Percentiles rank a stretch among this genome's conserved stretches.
Evolutionary conservation across 2,113 vertebrate species (phyloP).

Genomic region (Xyliphius kryptos): DNA sequence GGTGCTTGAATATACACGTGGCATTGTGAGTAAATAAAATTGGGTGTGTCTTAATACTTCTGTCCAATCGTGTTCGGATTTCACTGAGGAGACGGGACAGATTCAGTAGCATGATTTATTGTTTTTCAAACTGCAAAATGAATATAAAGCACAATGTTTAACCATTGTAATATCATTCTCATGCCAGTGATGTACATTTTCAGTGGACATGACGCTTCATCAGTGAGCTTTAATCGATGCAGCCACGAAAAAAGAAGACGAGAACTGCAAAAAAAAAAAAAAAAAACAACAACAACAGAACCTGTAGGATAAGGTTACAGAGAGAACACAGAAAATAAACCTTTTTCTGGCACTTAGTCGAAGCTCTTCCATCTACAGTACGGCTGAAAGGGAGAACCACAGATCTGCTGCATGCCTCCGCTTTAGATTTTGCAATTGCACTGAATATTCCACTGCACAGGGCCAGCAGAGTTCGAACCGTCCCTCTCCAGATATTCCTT

Average conservation of each 20-base stretch:
- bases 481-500: constrained; percentile 11
- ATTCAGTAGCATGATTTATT: constrained; percentile 41
- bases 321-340: constrained; percentile 48
- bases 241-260: constrained; percentile 30
- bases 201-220: constrained; percentile 26
- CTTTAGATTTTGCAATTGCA: constrained; percentile 31
- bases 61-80: too few species aligned
- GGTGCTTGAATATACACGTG: too few species aligned
- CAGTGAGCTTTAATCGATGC: constrained; percentile 28
- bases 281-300: constrained; percentile 38
- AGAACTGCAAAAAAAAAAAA: constrained; percentile 32
- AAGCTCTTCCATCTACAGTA: constrained; percentile 42
- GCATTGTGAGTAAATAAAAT: too few species aligned
- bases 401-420: constrained; percentile 33
- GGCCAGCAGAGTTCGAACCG: constrained; percentile 5
- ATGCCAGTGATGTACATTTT: constrained; percentile 45
- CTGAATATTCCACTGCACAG: constrained; percentile 43
- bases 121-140: constrained; percentile 42
- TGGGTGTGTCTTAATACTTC: not conserved
- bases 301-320: constrained; percentile 15
- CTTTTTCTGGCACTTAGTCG: constrained; percentile 50
- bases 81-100: too few species aligned
- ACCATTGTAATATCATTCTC: constrained; percentile 31
- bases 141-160: constrained; percentile 39
- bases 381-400: constrained; percentile 32